Evolutionary conservation across 2,888 invertebrate genomes (phyloP).

Genomic region (Drosophila mayaguana): DNA sequence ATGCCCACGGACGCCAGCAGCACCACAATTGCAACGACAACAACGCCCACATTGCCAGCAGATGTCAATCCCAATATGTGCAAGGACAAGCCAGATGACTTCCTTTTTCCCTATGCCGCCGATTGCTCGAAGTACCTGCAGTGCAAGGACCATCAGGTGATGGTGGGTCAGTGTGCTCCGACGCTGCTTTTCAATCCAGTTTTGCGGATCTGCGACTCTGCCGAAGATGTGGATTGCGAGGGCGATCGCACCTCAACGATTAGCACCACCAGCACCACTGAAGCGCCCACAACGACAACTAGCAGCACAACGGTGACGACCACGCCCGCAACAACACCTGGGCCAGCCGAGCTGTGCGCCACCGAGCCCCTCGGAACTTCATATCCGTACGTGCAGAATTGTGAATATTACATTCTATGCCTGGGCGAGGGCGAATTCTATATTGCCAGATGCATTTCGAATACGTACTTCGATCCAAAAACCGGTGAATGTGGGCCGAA

Average conservation of each 20-base stretch:
- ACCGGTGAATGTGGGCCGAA: conserved; percentile 59
- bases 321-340: conserved; percentile 36
- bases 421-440: conserved; percentile 42
- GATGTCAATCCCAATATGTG: conserved; percentile 57
- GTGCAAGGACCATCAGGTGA: conserved; percentile 52
- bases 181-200: conserved; percentile 65
- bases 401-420: conserved; percentile 68
- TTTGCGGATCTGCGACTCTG: conserved; percentile 64
- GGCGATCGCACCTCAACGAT: conserved; percentile 57
- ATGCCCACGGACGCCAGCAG: conserved; percentile 8
- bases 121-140: conserved; percentile 70
- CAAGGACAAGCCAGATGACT: conserved; percentile 36
- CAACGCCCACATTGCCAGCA: conserved; percentile 46
- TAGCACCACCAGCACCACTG: conserved; percentile 35
- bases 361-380: conserved; percentile 30
- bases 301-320: conserved; percentile 40
- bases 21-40: conserved; percentile 27
- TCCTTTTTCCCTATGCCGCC: conserved; percentile 58
- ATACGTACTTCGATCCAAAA: conserved; percentile 66
- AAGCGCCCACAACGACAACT: conserved; percentile 32
- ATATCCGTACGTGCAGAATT: conserved; percentile 60
- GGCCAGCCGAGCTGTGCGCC: conserved; percentile 57
- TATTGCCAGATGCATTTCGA: conserved; percentile 56
- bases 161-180: conserved; percentile 55
- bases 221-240: conserved; percentile 58